Percentiles rank a stretch among this genome's conserved stretches.
Evolutionary conservation across 2,797 vertebrate genomes (phyloP).

Genomic region (Fringilla coelebs): DNA sequence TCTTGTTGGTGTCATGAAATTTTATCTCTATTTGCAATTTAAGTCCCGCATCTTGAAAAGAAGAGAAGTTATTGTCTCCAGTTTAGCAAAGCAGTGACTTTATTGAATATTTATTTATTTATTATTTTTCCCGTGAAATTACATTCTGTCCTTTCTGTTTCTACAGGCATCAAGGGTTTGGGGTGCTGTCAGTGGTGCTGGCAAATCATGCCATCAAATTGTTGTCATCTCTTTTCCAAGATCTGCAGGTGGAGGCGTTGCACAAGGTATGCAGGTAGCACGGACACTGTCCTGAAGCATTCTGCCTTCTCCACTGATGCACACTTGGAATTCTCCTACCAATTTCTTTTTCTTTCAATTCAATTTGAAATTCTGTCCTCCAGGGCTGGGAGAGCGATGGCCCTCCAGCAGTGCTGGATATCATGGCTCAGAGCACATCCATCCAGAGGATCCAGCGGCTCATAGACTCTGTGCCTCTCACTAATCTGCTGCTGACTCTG

Average conservation of each 20-base stretch:
- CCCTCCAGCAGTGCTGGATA: constrained; percentile 90
- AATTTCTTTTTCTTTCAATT: background rate
- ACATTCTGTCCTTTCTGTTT: background rate
- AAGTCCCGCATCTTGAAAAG: background rate
- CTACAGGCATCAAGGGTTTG: constrained; percentile 94
- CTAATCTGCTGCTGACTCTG: constrained; percentile 91
- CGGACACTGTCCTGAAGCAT: accelerated
- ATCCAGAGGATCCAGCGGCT: constrained; percentile 96
- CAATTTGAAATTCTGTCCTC: background rate
- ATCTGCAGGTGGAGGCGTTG: constrained; percentile 94
- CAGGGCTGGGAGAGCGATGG: constrained; percentile 93
- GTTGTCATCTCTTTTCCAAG: constrained; percentile 94
- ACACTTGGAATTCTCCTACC: background rate
- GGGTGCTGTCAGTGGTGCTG: constrained; percentile 92
- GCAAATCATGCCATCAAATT: constrained; percentile 96
- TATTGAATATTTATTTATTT: background rate
- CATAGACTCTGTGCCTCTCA: constrained; percentile 95
- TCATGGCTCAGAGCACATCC: constrained; percentile 97
- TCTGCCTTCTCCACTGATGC: background rate
- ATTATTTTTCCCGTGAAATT: background rate
- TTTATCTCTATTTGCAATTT: background rate
- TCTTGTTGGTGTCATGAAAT: background rate
- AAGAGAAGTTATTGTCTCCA: background rate
- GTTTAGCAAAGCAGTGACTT: background rate
- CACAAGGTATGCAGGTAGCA: constrained; percentile 81